phyloP scores from a whole-genome alignment of 2,797 vertebrate genomes.

The Platyrinchus mystaceus region DNA sequence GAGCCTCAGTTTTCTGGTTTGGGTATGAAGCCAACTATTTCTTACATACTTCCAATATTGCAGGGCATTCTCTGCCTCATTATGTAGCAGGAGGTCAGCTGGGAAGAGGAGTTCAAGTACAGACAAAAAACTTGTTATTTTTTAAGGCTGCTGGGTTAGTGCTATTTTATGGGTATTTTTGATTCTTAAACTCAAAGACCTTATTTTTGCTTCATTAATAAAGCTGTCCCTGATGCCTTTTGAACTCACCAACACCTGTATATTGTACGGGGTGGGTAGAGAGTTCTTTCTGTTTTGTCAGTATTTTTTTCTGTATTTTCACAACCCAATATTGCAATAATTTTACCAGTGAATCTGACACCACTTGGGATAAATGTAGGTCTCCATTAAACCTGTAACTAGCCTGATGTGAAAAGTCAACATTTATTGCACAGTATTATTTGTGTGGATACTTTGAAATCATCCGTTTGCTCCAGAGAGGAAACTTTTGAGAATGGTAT shows the following conservation, averaged over 20 bases:
- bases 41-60: neutral
- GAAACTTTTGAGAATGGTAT: neutral
- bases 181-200: neutral
- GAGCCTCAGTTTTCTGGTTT: neutral
- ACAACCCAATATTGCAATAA: conserved; percentile 32
- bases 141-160: neutral
- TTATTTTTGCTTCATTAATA: conserved; percentile 9
- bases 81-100: neutral
- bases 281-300: conserved; percentile 6
- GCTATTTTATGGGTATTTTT: neutral
- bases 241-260: neutral
- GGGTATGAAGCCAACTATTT: neutral
- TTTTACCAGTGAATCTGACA: neutral
- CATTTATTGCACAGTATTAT: conserved; percentile 33
- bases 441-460: conserved; percentile 15
- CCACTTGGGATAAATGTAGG: conserved; percentile 35
- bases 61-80: conserved; percentile 7
- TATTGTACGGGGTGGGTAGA: neutral
- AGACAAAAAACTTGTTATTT: neutral
- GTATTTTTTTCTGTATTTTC: conserved; percentile 26
- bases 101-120: neutral
- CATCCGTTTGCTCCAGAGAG: neutral
- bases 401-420: conserved; percentile 39
- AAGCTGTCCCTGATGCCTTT: neutral
- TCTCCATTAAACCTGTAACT: conserved; percentile 53